These are phyloP conservation scores for Melieria crassipennis DNA, from an alignment of 2,888 invertebrate genomes.

Conservation along the genomic window DNA sequence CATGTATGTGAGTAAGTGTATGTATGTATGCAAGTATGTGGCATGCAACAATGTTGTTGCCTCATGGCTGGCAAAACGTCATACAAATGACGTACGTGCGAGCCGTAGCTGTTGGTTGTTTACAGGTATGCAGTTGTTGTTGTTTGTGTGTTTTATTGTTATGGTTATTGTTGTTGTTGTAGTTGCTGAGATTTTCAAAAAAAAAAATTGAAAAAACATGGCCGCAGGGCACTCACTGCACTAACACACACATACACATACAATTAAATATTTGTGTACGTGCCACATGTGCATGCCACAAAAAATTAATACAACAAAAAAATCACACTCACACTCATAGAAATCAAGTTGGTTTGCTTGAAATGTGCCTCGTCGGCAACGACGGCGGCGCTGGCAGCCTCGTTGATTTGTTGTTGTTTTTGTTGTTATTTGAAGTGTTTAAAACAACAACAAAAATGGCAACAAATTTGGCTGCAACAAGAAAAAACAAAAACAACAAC, in stretches of 20 bases:
- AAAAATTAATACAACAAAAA: too few species aligned
- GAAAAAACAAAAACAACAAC: background rate
- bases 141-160: too few species aligned
- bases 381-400: background rate
- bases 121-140: too few species aligned
- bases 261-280: conserved; percentile 23
- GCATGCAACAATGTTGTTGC: background rate
- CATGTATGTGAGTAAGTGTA: conserved; percentile 5
- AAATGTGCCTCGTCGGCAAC: too few species aligned
- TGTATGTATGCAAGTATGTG: conserved; percentile 8
- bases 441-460: too few species aligned
- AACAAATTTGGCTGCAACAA: background rate
- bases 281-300: background rate
- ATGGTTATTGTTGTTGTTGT: conserved; percentile 4
- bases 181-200: conserved; percentile 25
- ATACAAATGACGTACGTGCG: too few species aligned
- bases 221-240: conserved; percentile 26
- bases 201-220: conserved; percentile 28
- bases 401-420: background rate
- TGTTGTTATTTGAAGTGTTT: too few species aligned
- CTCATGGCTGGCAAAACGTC: too few species aligned
- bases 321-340: too few species aligned
- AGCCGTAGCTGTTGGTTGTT: too few species aligned
- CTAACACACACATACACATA: conserved; percentile 36
- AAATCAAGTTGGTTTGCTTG: too few species aligned